These are phyloP conservation scores for Hippoglossus hippoglossus DNA, from an alignment of 2,797 vertebrate species.

Conservation along the genomic window DNA sequence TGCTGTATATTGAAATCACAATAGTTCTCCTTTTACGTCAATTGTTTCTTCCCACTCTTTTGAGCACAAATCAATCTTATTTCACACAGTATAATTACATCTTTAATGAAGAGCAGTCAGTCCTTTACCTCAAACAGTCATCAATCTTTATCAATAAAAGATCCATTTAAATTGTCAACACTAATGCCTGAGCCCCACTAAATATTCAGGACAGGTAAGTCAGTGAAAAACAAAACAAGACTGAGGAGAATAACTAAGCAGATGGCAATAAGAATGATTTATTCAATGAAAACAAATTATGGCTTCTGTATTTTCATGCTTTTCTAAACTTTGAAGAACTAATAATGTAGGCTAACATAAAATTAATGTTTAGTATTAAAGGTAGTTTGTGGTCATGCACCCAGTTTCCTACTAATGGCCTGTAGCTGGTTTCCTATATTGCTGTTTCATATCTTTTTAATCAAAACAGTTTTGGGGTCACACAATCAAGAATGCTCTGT, in stretches of 20 bases:
- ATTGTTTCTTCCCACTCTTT: neutral
- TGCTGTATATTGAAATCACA: neutral
- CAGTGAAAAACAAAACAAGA: slow-evolving; percentile 40
- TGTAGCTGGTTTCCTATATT: neutral
- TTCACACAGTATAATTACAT: neutral
- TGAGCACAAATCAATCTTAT: slow-evolving; percentile 1
- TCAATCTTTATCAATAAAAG: slow-evolving; percentile 20
- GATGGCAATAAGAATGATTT: neutral
- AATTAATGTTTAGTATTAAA: neutral
- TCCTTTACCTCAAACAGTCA: slow-evolving; percentile 1
- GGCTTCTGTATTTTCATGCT: neutral
- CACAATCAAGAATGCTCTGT: slow-evolving; percentile 19
- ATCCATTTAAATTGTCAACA: slow-evolving; percentile 33
- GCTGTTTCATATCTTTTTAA: slow-evolving; percentile 20
- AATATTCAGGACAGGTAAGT: slow-evolving; percentile 40
- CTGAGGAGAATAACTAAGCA: slow-evolving; percentile 23
- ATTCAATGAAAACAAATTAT: neutral
- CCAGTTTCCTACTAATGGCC: neutral
- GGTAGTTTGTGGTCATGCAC: neutral
- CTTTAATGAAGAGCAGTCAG: slow-evolving; percentile 25
- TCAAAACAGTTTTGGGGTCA: slow-evolving; percentile 30
- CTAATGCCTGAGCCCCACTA: slow-evolving; percentile 33
- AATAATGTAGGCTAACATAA: neutral
- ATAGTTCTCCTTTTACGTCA: neutral
- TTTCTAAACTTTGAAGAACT: neutral